Conservation (phyloP, 2,888 invertebrate species). For the Leucophenga montana region DNA sequence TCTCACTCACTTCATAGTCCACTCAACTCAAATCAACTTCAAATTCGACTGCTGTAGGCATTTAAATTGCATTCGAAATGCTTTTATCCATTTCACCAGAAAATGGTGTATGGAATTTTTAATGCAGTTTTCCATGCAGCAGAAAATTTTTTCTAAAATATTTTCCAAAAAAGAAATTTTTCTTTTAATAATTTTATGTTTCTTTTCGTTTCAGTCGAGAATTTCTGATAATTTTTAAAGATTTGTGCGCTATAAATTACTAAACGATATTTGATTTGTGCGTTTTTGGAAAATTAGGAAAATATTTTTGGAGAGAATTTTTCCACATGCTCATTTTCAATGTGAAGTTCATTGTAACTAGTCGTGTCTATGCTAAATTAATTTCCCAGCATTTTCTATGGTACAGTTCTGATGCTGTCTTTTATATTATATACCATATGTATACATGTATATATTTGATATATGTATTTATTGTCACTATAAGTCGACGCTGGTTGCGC, state of each 20-base stretch:
- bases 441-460: neutral
- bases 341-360: conserved; percentile 18
- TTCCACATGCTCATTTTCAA: neutral
- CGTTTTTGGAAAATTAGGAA: neutral
- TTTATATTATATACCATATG: conserved; percentile 4
- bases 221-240: neutral
- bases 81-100: neutral
- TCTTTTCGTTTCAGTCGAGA: neutral
- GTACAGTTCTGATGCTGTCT: neutral
- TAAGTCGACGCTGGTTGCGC: neutral
- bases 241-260: conserved; percentile 5
- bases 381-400: neutral
- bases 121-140: neutral
- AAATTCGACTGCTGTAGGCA: conserved; percentile 5
- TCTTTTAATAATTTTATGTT: neutral
- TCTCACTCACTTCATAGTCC: neutral
- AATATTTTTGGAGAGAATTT: neutral
- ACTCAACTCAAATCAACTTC: neutral
- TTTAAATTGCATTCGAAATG: conserved; percentile 27
- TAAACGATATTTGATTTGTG: neutral
- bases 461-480: neutral
- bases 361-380: neutral
- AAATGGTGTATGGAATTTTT: neutral
- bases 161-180: neutral
- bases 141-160: neutral